Conservation (phyloP, 2,113 vertebrate species). For the Stegastes partitus region DNA sequence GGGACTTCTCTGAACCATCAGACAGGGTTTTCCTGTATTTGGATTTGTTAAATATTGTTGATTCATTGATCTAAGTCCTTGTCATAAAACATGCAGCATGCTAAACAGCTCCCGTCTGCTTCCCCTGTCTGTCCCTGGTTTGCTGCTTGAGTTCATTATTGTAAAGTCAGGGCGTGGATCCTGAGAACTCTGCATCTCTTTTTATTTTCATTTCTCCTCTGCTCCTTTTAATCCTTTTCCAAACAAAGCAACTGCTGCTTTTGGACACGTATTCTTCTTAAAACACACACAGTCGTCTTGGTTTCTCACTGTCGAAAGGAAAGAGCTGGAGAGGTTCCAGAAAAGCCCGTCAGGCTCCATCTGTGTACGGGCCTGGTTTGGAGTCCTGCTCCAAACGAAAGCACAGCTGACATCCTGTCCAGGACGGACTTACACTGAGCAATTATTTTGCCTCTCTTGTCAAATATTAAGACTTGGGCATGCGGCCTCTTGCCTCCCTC, state of each 20-base stretch:
- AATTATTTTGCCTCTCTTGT: constrained; percentile 76
- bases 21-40: constrained; percentile 33
- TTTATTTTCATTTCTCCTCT: constrained; percentile 67
- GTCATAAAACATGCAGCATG: constrained; percentile 13
- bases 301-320: constrained; percentile 60
- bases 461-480: constrained; percentile 64
- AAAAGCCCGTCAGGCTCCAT: constrained; percentile 72
- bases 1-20: constrained; percentile 16
- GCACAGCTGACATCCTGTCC: constrained; percentile 75
- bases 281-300: constrained; percentile 32
- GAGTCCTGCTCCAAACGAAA: constrained; percentile 68
- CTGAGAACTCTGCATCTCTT: constrained; percentile 70
- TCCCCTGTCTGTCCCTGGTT: constrained; percentile 30
- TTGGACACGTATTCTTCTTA: constrained; percentile 46
- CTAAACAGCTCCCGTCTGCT: constrained; percentile 42
- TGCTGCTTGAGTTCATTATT: constrained; percentile 50
- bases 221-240: constrained; percentile 72
- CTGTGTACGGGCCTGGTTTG: constrained; percentile 59
- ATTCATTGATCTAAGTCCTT: constrained; percentile 22
- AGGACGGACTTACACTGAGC: constrained; percentile 54
- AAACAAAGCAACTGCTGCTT: constrained; percentile 79
- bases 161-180: constrained; percentile 66
- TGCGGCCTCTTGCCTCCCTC: constrained; percentile 49
- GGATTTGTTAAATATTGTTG: constrained; percentile 21
- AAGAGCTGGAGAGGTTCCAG: constrained; percentile 63